Base-by-base conservation (phyloP, 2,888 invertebrate genomes). In the Ametastegia equiseti region DNA sequence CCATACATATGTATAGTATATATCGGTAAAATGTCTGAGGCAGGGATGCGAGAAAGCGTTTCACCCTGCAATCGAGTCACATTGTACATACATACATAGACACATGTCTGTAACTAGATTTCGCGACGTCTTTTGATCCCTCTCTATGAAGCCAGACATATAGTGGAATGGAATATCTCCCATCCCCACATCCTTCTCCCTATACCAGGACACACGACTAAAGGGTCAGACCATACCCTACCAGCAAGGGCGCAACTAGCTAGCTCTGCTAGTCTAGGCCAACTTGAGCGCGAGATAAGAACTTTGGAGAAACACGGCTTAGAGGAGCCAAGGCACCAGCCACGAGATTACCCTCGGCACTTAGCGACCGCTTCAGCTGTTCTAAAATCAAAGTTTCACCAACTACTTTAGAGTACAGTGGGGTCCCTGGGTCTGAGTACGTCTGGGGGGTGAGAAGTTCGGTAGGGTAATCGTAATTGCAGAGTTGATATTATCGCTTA, bases 331-430 rank as follows among this genome's bases (percentile, higher is more conserved):
- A 67, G 63, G 5, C 39, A 39, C 4, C 4, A 23, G 47, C 45
- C 47, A 30, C 30, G 60, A 78, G 78, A 78, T 78, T 78, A 78
- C 60, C 60, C 78, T 63, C 78, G 63, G 78, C 78, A 78, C 78
- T 78, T 78, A 78, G 78, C 78, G 42, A 42, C 78, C 27, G 45
- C 78, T 60, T 78, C 19, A n/a, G 42, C 36, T 2, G 39, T 23
- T 78, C 78, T 78, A n/a, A 78, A 78, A 78, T 78, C 78, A 78
- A 78, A 78, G 78, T 78, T 78, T 78, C 39, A n/a, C 1, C 60
- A 78, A 57, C 78, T 78, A 42, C 54, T 75, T 75, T 36, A 39
- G 2, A 7, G n/a, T n/a, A n/a, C n/a, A n/a, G n/a, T n/a, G n/a
- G n/a, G n/a, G n/a, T n/a, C n/a, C n/a, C n/a, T n/a, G n/a, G n/a